Percentiles rank a stretch among this genome's conserved stretches.
These are phyloP conservation scores for Syritta pipiens DNA, from an alignment of 2,888 invertebrate genomes.

Conservation along the genomic window DNA sequence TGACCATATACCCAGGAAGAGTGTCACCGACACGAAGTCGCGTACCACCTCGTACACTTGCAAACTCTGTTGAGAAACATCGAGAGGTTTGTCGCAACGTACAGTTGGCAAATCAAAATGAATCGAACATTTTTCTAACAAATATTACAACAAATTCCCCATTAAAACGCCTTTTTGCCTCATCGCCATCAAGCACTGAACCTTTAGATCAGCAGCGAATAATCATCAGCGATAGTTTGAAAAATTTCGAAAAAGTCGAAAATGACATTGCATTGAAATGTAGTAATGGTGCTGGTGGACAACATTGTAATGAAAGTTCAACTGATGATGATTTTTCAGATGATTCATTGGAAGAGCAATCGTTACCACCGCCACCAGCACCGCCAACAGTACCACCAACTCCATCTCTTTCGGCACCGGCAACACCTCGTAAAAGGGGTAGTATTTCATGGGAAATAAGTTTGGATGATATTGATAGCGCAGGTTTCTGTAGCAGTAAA, in stretches of 20 bases:
- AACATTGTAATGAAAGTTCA: constrained; percentile 30
- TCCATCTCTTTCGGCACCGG: constrained; percentile 79
- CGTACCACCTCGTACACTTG: constrained; percentile 85
- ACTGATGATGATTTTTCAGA: constrained; percentile 87
- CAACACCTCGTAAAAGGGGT: constrained; percentile 85
- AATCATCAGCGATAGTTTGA: constrained; percentile 51
- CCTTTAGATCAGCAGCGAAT: constrained; percentile 43
- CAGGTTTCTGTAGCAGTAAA: constrained; percentile 32
- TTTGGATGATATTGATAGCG: constrained; percentile 81
- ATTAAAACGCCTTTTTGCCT: constrained; percentile 50
- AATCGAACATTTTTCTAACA: constrained; percentile 17
- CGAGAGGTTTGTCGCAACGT: constrained; percentile 87
- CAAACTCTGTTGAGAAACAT: constrained; percentile 87
- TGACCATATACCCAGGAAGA: constrained; percentile 84
- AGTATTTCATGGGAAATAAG: constrained; percentile 94
- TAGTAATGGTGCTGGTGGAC: constrained; percentile 21
- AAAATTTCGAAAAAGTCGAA: constrained; percentile 61
- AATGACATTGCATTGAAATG: constrained; percentile 45
- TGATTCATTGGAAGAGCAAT: constrained; percentile 87
- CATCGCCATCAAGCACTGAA: constrained; percentile 10
- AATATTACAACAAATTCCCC: constrained; percentile 43
- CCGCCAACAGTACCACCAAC: constrained; percentile 78
- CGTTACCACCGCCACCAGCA: constrained; percentile 83
- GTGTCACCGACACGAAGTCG: constrained; percentile 79
- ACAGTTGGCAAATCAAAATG: constrained; percentile 43